Conservation (phyloP, 2,797 vertebrate genomes). For the Halcyon chelicuti region DNA sequence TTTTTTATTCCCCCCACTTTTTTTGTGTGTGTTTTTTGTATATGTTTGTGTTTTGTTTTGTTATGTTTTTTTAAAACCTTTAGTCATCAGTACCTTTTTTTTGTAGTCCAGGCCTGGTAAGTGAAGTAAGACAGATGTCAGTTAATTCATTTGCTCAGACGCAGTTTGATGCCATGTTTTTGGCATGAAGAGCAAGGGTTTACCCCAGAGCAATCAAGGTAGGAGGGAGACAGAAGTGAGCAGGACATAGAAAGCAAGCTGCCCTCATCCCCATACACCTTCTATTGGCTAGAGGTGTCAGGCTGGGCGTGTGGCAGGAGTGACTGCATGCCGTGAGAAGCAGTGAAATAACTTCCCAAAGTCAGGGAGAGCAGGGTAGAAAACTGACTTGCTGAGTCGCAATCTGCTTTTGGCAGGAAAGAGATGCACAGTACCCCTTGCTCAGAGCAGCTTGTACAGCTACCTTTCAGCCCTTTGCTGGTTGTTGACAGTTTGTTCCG, state of each 20-base stretch:
- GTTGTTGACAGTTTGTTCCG: slow-evolving; percentile 12
- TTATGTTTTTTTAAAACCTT: neutral
- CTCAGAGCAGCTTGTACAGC: slow-evolving; percentile 41
- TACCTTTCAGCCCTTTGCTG: slow-evolving; percentile 41
- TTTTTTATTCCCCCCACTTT: neutral
- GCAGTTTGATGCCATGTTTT: neutral
- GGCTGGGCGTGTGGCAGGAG: neutral
- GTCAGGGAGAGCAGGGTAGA: slow-evolving; percentile 30
- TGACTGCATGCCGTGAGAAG: neutral
- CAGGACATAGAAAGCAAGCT: neutral
- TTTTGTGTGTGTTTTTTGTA: neutral
- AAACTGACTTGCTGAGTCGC: slow-evolving; percentile 57
- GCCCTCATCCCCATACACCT: neutral
- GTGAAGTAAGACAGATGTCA: neutral
- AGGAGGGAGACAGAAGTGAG: neutral
- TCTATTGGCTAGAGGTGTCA: neutral
- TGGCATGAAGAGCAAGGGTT: neutral
- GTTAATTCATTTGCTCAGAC: neutral
- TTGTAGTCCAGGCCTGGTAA: neutral
- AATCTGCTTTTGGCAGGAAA: slow-evolving; percentile 56
- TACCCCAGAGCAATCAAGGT: neutral
- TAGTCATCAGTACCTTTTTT: neutral
- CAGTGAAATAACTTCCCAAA: slow-evolving; percentile 50
- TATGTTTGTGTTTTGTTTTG: neutral
- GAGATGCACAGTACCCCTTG: slow-evolving; percentile 11